A percentile compares a stretch with the other conserved stretches of the same genome.
These are phyloP conservation scores for Zoanthus gigantus DNA, from an alignment of 92 coral and sea anemone genomes.

Conservation along the genomic window DNA sequence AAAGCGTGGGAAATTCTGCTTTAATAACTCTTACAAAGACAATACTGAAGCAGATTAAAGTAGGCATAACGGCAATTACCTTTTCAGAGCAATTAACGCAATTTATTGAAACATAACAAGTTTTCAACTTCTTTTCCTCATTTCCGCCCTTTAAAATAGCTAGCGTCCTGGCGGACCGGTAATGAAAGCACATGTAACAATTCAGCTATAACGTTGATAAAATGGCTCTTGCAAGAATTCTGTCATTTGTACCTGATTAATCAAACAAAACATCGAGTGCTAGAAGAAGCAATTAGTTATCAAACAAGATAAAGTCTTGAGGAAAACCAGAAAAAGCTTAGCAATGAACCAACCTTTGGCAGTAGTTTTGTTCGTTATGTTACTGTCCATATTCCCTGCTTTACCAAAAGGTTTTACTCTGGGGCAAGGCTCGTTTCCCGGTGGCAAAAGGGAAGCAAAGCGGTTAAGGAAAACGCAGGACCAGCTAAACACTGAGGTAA, in stretches of 20 bases:
- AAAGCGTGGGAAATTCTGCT: neutral
- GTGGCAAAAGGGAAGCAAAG: neutral
- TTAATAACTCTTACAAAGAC: neutral
- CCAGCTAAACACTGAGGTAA: neutral
- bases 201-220: neutral
- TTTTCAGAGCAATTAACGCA: slow-evolving; percentile 1
- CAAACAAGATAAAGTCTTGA: neutral
- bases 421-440: neutral
- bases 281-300: neutral
- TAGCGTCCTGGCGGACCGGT: neutral
- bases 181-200: neutral
- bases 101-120: neutral
- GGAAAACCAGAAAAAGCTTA: neutral
- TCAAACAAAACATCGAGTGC: neutral
- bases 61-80: neutral
- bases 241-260: neutral
- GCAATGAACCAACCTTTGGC: neutral
- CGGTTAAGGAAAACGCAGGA: neutral
- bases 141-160: neutral
- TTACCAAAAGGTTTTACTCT: neutral
- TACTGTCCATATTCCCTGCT: neutral
- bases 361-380: neutral
- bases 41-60: neutral
- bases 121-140: neutral
- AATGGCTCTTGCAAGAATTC: neutral